Evolutionary conservation across 2,888 invertebrate species (phyloP).

Genomic region (Spodoptera exigua): DNA sequence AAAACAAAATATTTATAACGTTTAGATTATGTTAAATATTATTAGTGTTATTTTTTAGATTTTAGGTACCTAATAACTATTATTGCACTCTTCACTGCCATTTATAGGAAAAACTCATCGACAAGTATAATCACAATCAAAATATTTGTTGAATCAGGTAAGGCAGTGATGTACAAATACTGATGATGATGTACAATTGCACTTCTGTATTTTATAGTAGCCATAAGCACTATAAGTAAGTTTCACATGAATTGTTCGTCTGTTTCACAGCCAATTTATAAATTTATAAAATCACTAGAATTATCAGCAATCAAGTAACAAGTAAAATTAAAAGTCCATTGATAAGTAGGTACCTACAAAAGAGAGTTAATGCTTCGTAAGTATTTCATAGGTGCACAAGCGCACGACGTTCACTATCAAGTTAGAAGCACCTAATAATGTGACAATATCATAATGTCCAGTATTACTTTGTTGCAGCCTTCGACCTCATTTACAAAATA

Average conservation of each 20-base stretch:
- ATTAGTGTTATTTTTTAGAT: too few relatives aligned
- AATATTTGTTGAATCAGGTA: constrained; percentile 40
- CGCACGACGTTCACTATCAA: too few relatives aligned
- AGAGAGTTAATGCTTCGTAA: neutral
- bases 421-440: too few relatives aligned
- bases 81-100: too few relatives aligned
- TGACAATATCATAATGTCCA: constrained; percentile 1
- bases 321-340: constrained; percentile 32
- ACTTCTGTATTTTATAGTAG: constrained; percentile 31
- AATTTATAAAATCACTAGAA: constrained; percentile 18
- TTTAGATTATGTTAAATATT: too few relatives aligned
- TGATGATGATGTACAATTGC: constrained; percentile 43
- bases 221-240: constrained; percentile 25
- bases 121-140: constrained; percentile 22
- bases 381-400: neutral
- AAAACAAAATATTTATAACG: too few relatives aligned
- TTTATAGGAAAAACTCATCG: neutral
- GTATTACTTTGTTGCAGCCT: constrained; percentile 54
- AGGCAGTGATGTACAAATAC: constrained; percentile 51
- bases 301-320: constrained; percentile 40
- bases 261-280: constrained; percentile 37
- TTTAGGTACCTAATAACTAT: too few relatives aligned
- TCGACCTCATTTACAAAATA: constrained; percentile 5
- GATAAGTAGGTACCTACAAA: constrained; percentile 9
- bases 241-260: constrained; percentile 48